phyloP scores from a whole-genome alignment of 2,888 invertebrate species.

The Escarpia spicata region DNA sequence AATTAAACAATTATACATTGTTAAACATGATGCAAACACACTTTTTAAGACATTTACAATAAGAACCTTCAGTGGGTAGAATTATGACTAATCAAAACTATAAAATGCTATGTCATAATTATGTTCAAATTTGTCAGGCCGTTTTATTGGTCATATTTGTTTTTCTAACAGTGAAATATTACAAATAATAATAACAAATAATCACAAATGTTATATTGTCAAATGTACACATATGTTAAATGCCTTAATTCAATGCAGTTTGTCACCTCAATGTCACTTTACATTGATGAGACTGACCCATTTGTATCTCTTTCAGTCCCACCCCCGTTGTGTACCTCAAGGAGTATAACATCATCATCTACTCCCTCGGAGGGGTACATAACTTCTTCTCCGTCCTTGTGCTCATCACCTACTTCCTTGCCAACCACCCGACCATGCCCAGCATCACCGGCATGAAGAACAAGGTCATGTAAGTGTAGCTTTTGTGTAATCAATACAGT shows the following conservation, averaged over 20 bases:
- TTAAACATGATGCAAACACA: not conserved
- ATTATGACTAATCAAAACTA: not conserved
- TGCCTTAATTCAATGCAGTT: not conserved
- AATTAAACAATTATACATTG: no score
- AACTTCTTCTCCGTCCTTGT: slow-evolving; percentile 49
- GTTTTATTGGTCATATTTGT: not conserved
- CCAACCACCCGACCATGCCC: slow-evolving; percentile 48
- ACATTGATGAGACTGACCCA: not conserved
- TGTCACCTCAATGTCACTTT: not conserved
- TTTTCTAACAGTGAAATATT: not conserved
- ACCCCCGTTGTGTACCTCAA: slow-evolving; percentile 39
- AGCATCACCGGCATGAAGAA: slow-evolving; percentile 33
- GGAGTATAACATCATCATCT: slow-evolving; percentile 45
- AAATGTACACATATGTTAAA: not conserved
- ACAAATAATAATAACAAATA: not conserved
- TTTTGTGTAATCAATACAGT: not conserved
- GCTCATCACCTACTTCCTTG: slow-evolving; percentile 48
- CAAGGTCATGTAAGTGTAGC: not conserved
- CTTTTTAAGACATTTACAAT: not conserved
- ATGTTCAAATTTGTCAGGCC: not conserved
- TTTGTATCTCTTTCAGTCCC: slow-evolving; percentile 38
- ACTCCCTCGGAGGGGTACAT: slow-evolving; percentile 46
- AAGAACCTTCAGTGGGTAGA: not conserved
- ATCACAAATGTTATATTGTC: not conserved
- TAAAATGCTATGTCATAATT: not conserved